phyloP scores from a whole-genome alignment of 2,888 invertebrate genomes.

The Chrysolina oricalcia region DNA sequence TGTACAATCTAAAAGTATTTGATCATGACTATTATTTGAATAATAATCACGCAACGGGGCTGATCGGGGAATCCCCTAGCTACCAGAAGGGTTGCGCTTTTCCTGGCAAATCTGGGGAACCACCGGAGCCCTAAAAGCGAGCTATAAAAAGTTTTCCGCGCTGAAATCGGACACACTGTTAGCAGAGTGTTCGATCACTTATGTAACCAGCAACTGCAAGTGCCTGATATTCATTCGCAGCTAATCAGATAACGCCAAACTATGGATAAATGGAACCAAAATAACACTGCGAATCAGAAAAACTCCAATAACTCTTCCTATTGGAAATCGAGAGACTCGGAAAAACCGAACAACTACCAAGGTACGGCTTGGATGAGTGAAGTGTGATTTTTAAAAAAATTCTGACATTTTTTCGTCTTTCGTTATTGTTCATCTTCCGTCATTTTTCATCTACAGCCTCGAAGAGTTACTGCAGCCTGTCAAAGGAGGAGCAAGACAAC shows the following conservation, averaged over 20 bases:
- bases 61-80: constrained; percentile 15
- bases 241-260: constrained; percentile 11
- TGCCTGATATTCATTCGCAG: neutral
- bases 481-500: constrained; percentile 39
- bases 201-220: constrained; percentile 18
- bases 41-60: neutral
- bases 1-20: neutral
- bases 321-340: constrained; percentile 39
- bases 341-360: constrained; percentile 35
- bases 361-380: constrained; percentile 19
- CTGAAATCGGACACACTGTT: constrained; percentile 1
- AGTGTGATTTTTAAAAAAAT: neutral
- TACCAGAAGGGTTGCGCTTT: constrained; percentile 5
- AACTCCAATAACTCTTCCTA: constrained; percentile 39
- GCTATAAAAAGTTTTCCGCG: constrained; percentile 19
- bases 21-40: neutral
- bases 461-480: constrained; percentile 34
- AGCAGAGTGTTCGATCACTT: constrained; percentile 14
- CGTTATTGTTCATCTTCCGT: neutral
- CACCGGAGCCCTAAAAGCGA: neutral
- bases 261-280: constrained; percentile 34
- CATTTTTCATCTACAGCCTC: constrained; percentile 8
- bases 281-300: constrained; percentile 40
- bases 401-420: neutral
- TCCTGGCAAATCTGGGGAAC: neutral